A percentile compares a stretch with the other conserved stretches of the same genome.
These are phyloP conservation scores for Xenentodon cancila DNA, from an alignment of 2,797 vertebrate genomes.

Conservation along the genomic window DNA sequence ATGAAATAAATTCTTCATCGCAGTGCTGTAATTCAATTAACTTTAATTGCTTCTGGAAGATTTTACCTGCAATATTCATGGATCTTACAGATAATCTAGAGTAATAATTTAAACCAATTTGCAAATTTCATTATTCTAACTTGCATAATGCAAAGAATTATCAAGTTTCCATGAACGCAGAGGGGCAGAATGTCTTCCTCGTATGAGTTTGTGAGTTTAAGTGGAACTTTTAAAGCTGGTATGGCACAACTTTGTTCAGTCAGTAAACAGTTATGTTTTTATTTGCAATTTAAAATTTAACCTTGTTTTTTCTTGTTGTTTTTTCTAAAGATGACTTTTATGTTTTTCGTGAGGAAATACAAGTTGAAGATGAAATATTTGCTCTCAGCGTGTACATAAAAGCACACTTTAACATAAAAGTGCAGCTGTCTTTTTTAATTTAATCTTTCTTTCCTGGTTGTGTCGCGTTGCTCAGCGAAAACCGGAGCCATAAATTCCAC, in stretches of 20 bases:
- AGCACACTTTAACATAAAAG: not conserved
- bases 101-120: slow-evolving; percentile 32
- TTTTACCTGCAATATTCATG: slow-evolving; percentile 30
- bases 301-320: too few species aligned
- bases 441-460: slow-evolving; percentile 27
- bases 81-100: slow-evolving; percentile 24
- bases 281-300: too few species aligned
- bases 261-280: too few species aligned
- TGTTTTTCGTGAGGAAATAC: not conserved
- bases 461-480: slow-evolving; percentile 54
- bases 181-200: not conserved
- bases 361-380: not conserved
- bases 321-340: not conserved
- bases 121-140: slow-evolving; percentile 31
- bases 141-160: slow-evolving; percentile 19
- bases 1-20: slow-evolving; percentile 5
- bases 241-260: too few species aligned
- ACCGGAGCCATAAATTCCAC: slow-evolving; percentile 31
- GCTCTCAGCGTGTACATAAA: not conserved
- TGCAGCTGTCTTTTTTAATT: slow-evolving; percentile 35
- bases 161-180: slow-evolving; percentile 12
- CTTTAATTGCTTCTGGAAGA: slow-evolving; percentile 37
- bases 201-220: too few species aligned
- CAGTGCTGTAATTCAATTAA: slow-evolving; percentile 38
- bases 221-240: too few species aligned